Percentiles rank a stretch among this genome's conserved stretches.
These are phyloP conservation scores for Eremobia ochroleuca DNA, from an alignment of 2,888 invertebrate genomes.

Conservation along the genomic window DNA sequence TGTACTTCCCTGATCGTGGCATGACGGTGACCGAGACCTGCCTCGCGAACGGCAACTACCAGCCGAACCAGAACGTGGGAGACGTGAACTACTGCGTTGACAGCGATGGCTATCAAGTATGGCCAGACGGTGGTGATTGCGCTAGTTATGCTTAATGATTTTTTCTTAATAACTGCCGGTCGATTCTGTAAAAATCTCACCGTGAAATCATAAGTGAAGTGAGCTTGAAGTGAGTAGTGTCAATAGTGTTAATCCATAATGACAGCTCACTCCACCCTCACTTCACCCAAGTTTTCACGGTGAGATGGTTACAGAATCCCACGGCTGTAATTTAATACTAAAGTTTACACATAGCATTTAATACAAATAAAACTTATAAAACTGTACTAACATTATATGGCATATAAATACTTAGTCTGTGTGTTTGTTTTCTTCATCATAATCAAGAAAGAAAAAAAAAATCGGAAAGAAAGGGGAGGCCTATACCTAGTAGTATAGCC, in stretches of 20 bases:
- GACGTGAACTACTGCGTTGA: constrained; percentile 91
- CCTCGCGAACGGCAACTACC: constrained; percentile 91
- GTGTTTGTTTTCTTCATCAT: neutral
- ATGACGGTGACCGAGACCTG: constrained; percentile 88
- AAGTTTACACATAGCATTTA: neutral
- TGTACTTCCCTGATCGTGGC: constrained; percentile 88
- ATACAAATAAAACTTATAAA: no score
- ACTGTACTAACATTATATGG: neutral
- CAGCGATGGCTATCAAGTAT: constrained; percentile 89
- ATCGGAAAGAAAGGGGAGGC: neutral
- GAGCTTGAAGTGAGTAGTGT: no score
- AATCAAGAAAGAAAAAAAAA: no score
- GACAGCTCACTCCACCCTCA: no score
- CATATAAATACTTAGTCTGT: neutral
- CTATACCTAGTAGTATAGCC: neutral
- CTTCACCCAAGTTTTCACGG: no score
- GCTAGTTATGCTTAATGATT: constrained; percentile 53
- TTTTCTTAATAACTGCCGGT: neutral
- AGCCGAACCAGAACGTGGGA: constrained; percentile 88
- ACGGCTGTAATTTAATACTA: neutral
- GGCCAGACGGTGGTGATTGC: constrained; percentile 74
- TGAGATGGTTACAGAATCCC: no score
- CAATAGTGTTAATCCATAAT: no score
- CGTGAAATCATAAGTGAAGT: no score
- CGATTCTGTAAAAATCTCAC: no score